Evolutionary conservation across 64 coral and sea anemone genomes (phyloP).

Genomic region (Catalaphyllia jardinei): DNA sequence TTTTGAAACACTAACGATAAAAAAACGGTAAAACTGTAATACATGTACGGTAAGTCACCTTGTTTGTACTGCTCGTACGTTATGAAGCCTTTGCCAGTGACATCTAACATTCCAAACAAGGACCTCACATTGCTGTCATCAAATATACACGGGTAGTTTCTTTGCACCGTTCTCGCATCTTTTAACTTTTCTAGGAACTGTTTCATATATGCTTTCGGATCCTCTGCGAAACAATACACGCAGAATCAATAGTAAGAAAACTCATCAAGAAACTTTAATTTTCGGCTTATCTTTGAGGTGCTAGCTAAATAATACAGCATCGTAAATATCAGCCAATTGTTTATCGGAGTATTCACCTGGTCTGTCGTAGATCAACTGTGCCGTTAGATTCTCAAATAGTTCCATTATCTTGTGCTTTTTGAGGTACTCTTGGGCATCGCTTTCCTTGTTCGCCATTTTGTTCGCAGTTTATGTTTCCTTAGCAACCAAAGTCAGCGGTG

Average conservation of each 20-base stretch:
- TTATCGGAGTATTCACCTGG: constrained; percentile 59
- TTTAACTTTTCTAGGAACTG: constrained; percentile 81
- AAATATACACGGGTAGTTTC: constrained; percentile 90
- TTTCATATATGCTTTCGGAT: constrained; percentile 83
- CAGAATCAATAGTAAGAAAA: not conserved
- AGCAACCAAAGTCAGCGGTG: constrained; percentile 49
- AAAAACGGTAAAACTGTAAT: not conserved
- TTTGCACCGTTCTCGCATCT: constrained; percentile 80
- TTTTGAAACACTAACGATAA: not conserved
- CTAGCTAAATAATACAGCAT: not conserved
- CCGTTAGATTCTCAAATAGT: constrained; percentile 90
- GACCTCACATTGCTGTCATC: constrained; percentile 96
- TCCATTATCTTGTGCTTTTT: constrained; percentile 94
- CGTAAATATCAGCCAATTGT: not conserved
- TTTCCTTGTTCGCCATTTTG: constrained; percentile 91
- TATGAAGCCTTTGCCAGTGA: constrained; percentile 82
- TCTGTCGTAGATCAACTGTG: constrained; percentile 93
- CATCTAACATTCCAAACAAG: constrained; percentile 97
- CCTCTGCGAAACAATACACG: constrained; percentile 37
- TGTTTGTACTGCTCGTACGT: constrained; percentile 97
- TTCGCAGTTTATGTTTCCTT: constrained; percentile 13
- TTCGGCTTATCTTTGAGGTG: not conserved
- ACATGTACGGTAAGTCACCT: constrained; percentile 45
- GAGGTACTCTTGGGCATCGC: constrained; percentile 74
- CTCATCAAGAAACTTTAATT: not conserved